phyloP scores from a whole-genome alignment of 2,888 invertebrate species.

The Drosophila subsilvestris region DNA sequence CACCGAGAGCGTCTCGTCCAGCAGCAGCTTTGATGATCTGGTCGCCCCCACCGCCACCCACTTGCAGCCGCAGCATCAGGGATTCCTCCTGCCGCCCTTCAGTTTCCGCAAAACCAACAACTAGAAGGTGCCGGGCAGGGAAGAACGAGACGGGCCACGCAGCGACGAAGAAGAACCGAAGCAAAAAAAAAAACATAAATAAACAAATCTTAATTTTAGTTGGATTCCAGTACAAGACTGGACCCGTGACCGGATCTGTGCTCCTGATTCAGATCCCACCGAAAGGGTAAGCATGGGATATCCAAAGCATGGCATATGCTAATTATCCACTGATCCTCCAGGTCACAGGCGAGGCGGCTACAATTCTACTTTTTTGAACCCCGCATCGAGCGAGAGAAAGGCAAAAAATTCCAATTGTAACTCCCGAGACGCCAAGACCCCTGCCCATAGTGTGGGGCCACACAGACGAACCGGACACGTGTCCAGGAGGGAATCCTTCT shows the following conservation, averaged over 20 bases:
- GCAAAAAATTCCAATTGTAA: slow-evolving; percentile 34
- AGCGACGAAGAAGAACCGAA: background rate
- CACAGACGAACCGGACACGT: background rate
- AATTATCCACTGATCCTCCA: background rate
- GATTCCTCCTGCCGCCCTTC: background rate
- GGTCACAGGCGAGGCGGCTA: slow-evolving; percentile 20
- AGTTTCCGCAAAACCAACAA: background rate
- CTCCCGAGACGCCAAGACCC: background rate
- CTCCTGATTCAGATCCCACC: background rate
- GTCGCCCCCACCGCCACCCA: no score
- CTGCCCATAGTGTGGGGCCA: background rate
- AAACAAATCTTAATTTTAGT: background rate
- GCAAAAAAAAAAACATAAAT: background rate
- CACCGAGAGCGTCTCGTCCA: background rate
- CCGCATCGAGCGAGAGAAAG: background rate
- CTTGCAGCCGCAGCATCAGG: background rate
- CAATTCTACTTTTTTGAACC: slow-evolving; percentile 27
- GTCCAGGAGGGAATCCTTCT: background rate
- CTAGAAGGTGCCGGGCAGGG: background rate
- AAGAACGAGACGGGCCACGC: no score
- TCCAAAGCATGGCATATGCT: background rate
- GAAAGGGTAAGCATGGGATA: background rate
- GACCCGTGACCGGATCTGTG: no score
- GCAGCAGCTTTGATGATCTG: background rate
- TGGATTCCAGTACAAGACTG: background rate